Evolutionary conservation across 2,113 vertebrate species (phyloP).

Genomic region (Pantherophis guttatus): DNA sequence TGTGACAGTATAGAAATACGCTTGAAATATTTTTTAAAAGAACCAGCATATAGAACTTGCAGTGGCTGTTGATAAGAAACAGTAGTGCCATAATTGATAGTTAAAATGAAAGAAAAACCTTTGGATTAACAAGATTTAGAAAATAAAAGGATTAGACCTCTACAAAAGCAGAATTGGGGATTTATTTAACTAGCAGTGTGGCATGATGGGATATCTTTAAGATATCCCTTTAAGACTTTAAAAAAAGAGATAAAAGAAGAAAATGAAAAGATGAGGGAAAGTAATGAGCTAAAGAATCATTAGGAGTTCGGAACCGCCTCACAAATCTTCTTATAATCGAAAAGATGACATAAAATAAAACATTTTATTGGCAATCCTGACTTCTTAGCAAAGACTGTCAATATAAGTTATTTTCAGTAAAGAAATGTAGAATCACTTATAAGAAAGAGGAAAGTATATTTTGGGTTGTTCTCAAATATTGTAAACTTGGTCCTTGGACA

Average conservation of each 20-base stretch:
- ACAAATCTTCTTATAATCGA: constrained; percentile 77
- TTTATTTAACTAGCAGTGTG: constrained; percentile 74
- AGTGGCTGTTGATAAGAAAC: constrained; percentile 59
- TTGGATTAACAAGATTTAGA: constrained; percentile 75
- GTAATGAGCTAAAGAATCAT: constrained; percentile 49
- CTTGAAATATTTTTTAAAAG: constrained; percentile 59
- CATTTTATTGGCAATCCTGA: constrained; percentile 47
- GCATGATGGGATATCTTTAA: constrained; percentile 63
- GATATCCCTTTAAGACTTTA: constrained; percentile 25
- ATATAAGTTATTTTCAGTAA: constrained; percentile 28
- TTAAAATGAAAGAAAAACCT: constrained; percentile 73
- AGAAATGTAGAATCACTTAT: constrained; percentile 29
- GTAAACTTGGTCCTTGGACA: not conserved
- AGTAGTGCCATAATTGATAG: constrained; percentile 65
- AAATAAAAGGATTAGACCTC: constrained; percentile 78
- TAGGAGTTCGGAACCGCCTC: constrained; percentile 43
- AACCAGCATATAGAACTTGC: constrained; percentile 51
- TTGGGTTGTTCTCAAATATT: not conserved
- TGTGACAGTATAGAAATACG: constrained; percentile 58
- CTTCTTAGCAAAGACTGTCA: constrained; percentile 63
- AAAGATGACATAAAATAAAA: constrained; percentile 43
- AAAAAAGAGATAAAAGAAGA: constrained; percentile 69
- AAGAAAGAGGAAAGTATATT: not conserved
- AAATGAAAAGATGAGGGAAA: constrained; percentile 51
- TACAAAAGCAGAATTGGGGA: constrained; percentile 77